Base-by-base conservation (phyloP, 2,888 invertebrate genomes). In the Pharmacophagus antenor region DNA sequence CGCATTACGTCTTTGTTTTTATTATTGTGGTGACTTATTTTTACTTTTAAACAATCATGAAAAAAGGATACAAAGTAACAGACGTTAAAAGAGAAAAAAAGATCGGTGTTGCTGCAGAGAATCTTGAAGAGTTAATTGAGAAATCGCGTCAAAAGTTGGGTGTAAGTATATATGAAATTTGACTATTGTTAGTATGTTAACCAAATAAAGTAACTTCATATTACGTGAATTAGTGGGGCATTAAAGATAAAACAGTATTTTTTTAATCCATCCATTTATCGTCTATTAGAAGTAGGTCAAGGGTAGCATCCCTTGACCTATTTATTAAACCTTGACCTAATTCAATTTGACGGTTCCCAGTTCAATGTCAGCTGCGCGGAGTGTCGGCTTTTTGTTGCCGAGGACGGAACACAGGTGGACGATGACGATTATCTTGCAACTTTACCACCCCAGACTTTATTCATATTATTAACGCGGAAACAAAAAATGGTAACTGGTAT, bases 401-500 rank as follows among this genome's bases (percentile, higher is more conserved):
- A 91, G 67, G 95, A 95, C 81, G 95, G 95, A 54, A 94, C 94
- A 27, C 88, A 92, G 67, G 92, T 95, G 18, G 93, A 94, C 48
- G 95, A 94, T 69, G 95, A 96, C 67, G 95, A 95, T 31, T 97
- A 96, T 77, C 94, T 96, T 70, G 83, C 89, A 64, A 95, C 95
- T 0, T 74, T 97, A 56, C 93, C 95, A 52, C 84, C 95, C 0
- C 96, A 97, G 79, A 95, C 95, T 0, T 88, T 95, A 17, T 92
- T 97, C 60, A 93, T 96, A 61, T 79, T 92, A 48, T 84, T 91
- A 56, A 84, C 83, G 64, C 74, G 85, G 57, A 84, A 89, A 65
- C 92, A 92, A 68, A 83, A 88, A 72, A 92, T 93, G 82, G 90
- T 92, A 78, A 92, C 92, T 79, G 93, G 93, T 93, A 84, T 73